phyloP scores from a whole-genome alignment of 1,140 invertebrate species.

The Drosophila melanogaster region Release_6_plus_ISO1_MT NT_033777.3:21113001-21113500 shows the following conservation, averaged over 20 bases:
- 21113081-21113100: slow-evolving; percentile 58
- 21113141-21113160: too few relatives aligned
- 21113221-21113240: too few relatives aligned
- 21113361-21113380: slow-evolving; percentile 25
- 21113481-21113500: not conserved
- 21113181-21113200: too few relatives aligned
- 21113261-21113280: too few relatives aligned
- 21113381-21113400: slow-evolving; percentile 45
- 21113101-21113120: slow-evolving; percentile 13
- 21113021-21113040: slow-evolving; percentile 47
- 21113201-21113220: too few relatives aligned
- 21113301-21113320: not conserved
- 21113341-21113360: slow-evolving; percentile 32
- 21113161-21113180: too few relatives aligned
- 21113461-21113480: not conserved
- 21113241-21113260: too few relatives aligned
- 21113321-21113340: slow-evolving; percentile 22
- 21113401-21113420: slow-evolving; percentile 43
- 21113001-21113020: slow-evolving; percentile 24
- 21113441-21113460: not conserved
- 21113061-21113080: slow-evolving; percentile 47
- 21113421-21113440: not conserved
- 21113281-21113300: not conserved
- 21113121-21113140: not conserved
- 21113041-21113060: slow-evolving; percentile 23